phyloP scores from a whole-genome alignment of 2,113 vertebrate genomes.

The Oreotragus oreotragus region DNA sequence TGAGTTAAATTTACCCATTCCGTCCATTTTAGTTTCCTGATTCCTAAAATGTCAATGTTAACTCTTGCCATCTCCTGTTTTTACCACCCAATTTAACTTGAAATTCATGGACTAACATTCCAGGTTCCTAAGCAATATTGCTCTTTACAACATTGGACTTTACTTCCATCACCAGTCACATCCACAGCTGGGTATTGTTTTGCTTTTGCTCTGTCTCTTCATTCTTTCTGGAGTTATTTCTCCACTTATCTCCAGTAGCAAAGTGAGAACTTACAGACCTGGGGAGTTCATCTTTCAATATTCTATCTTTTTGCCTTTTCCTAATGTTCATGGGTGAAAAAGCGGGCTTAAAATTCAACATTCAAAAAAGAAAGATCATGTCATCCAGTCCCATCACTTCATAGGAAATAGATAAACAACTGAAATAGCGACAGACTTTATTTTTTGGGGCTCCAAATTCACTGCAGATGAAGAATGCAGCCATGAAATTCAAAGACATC shows the following conservation, averaged over 20 bases:
- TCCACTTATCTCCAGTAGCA: background rate
- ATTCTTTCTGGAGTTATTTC: background rate
- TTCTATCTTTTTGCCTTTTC: background rate
- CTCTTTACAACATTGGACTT: background rate
- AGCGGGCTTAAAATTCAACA: background rate
- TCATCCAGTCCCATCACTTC: background rate
- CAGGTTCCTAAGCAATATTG: background rate
- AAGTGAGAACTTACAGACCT: rapidly evolving
- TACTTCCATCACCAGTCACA: background rate
- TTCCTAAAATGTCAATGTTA: background rate
- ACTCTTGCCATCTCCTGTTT: background rate
- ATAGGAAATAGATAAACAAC: background rate
- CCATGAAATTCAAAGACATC: background rate
- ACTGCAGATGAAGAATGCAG: background rate
- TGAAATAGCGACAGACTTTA: background rate
- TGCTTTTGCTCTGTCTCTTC: background rate
- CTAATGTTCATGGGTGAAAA: background rate
- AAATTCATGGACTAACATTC: background rate
- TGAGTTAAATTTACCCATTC: background rate
- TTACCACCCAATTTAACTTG: background rate
- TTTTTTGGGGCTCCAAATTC: background rate
- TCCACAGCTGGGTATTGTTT: background rate
- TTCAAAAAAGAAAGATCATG: background rate
- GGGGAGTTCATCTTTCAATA: background rate
- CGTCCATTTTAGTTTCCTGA: background rate